A percentile compares a stretch with the other conserved stretches of the same genome.
These are phyloP conservation scores for Andrena haemorrhoa DNA, from an alignment of 2,888 invertebrate species.

Conservation along the genomic window DNA sequence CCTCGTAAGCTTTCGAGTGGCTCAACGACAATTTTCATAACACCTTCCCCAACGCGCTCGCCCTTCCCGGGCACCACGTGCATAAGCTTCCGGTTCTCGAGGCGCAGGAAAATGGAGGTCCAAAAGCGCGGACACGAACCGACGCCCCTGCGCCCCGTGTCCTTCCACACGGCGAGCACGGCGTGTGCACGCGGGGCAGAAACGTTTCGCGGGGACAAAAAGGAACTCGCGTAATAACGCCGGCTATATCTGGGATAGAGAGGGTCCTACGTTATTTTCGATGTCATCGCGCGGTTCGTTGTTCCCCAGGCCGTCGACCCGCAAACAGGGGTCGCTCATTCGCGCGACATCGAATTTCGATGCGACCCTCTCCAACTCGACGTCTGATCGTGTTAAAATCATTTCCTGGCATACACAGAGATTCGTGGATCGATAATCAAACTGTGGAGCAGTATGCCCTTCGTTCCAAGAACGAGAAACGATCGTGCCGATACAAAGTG, in stretches of 20 bases:
- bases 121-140: conserved; percentile 15
- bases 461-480: background rate
- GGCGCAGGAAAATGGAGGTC: conserved; percentile 26
- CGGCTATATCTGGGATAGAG: conserved; percentile 67
- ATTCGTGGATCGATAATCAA: too few species aligned
- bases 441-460: too few species aligned
- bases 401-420: too few species aligned
- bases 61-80: background rate
- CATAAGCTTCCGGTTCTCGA: background rate
- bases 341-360: conserved; percentile 21
- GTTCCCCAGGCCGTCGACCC: conserved; percentile 63
- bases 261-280: conserved; percentile 69
- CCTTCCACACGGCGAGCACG: conserved; percentile 22
- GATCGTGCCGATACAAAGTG: background rate
- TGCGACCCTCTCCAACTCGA: background rate
- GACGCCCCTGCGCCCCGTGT: conserved; percentile 20
- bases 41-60: conserved; percentile 2
- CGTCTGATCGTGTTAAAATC: too few species aligned
- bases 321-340: conserved; percentile 31
- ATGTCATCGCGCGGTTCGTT: conserved; percentile 64
- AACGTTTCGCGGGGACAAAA: conserved; percentile 39
- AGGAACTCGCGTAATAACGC: conserved; percentile 69
- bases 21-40: conserved; percentile 45
- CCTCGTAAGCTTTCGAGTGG: conserved; percentile 20
- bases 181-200: conserved; percentile 38